Evolutionary conservation across 2,797 vertebrate genomes (phyloP).

Genomic region (Poliocrania exsul): DNA sequence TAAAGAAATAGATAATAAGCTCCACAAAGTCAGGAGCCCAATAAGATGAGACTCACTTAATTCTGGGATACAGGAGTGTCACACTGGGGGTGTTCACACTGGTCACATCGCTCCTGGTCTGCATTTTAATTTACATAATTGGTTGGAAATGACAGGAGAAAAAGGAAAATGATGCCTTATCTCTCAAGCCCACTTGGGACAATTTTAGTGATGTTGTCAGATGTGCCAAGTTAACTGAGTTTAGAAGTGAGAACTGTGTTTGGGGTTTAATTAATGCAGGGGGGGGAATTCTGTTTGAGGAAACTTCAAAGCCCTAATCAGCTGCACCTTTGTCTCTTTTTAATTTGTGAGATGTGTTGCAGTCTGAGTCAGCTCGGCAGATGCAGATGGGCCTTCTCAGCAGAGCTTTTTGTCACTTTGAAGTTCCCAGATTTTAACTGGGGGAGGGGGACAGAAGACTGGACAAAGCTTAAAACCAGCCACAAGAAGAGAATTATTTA

Average conservation of each 20-base stretch:
- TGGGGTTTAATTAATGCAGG: not conserved
- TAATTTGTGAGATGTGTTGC: not conserved
- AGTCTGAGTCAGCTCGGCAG: conserved; percentile 4
- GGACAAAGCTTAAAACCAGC: not conserved
- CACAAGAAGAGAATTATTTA: not conserved
- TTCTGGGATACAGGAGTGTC: not conserved
- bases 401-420: not conserved
- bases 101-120: accelerated
- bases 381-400: not conserved
- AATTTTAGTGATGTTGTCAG: not conserved
- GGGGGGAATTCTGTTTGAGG: not conserved
- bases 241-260: not conserved
- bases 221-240: not conserved
- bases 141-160: not conserved
- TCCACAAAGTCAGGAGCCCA: not conserved
- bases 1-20: not conserved
- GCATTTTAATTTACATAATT: not conserved
- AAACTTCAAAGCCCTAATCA: conserved; percentile 3
- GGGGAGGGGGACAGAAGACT: not conserved
- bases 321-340: not conserved
- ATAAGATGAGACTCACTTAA: not conserved
- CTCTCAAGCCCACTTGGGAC: not conserved
- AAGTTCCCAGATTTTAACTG: not conserved
- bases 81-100: not conserved
- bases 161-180: not conserved